Conservation (phyloP, 37 sponge, comb jelly and placozoan species). For the Hormiphora californensis region DNA sequence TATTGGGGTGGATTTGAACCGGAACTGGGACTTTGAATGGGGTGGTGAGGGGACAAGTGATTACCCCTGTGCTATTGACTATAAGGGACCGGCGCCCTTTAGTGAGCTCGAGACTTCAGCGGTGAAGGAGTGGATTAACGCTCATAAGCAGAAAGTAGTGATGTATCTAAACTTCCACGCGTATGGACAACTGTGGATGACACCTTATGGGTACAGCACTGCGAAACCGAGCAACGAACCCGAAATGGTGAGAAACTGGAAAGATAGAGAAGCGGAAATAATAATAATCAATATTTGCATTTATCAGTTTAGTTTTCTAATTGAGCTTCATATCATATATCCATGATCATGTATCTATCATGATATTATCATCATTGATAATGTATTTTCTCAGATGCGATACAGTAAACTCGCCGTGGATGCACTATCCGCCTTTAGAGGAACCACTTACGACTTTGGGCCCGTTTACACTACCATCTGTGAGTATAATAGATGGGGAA, state of each 20-base stretch:
- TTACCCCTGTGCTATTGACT: neutral
- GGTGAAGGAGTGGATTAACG: neutral
- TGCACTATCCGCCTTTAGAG: neutral
- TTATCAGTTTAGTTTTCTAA: neutral
- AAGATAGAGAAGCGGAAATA: too few relatives aligned
- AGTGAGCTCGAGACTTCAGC: constrained; percentile 19
- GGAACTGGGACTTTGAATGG: constrained; percentile 41
- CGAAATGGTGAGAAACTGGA: constrained; percentile 23
- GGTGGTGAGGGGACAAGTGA: constrained; percentile 22
- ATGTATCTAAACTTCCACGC: constrained; percentile 48
- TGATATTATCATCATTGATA: too few relatives aligned
- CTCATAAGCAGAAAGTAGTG: neutral
- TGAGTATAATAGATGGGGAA: constrained; percentile 3
- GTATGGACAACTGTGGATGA: constrained; percentile 51
- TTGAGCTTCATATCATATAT: neutral
- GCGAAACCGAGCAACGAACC: constrained; percentile 1
- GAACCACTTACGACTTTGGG: neutral
- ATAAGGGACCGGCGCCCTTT: neutral
- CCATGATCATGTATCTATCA: neutral
- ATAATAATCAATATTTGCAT: too few relatives aligned
- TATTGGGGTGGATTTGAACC: constrained; percentile 27
- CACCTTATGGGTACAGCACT: constrained; percentile 13
- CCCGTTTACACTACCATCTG: constrained; percentile 49
- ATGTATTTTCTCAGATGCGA: neutral
- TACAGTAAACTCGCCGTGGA: neutral